Conservation (phyloP, 64 coral and sea anemone species). For the Anthopleura sola region DNA sequence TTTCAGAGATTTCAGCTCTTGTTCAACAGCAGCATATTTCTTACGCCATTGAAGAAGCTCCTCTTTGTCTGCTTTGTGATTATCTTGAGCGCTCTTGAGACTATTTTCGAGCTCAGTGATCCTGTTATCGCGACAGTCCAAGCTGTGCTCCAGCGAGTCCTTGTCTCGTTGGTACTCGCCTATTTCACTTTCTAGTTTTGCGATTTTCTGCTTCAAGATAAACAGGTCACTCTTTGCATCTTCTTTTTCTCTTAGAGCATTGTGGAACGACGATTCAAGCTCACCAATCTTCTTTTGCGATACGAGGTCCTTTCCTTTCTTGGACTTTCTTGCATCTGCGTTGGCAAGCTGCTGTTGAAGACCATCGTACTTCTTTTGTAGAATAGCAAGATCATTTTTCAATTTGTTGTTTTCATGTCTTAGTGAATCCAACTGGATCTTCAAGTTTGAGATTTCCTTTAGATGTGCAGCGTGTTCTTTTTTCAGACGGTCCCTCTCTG, state of each 20-base stretch:
- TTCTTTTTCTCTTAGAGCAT: slow-evolving; percentile 71
- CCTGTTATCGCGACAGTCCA: slow-evolving; percentile 53
- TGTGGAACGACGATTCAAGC: slow-evolving; percentile 68
- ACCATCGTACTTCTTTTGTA: slow-evolving; percentile 74
- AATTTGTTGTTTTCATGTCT: slow-evolving; percentile 72
- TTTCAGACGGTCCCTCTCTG: slow-evolving; percentile 63
- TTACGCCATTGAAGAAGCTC: slow-evolving; percentile 83
- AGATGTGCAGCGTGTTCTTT: slow-evolving; percentile 54
- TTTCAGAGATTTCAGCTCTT: slow-evolving; percentile 65
- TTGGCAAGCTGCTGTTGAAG: slow-evolving; percentile 66
- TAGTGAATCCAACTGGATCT: slow-evolving; percentile 64
- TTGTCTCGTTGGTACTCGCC: slow-evolving; percentile 72
- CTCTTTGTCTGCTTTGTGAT: slow-evolving; percentile 79
- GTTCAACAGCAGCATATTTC: slow-evolving; percentile 46
- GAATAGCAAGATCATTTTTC: slow-evolving; percentile 69
- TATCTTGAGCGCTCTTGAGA: slow-evolving; percentile 63
- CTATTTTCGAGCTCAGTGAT: slow-evolving; percentile 74
- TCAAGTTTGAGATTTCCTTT: slow-evolving; percentile 57
- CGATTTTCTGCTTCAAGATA: slow-evolving; percentile 65
- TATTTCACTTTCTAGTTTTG: slow-evolving; percentile 59
- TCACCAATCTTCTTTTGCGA: slow-evolving; percentile 73
- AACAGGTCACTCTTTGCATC: slow-evolving; percentile 56
- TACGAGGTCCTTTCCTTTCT: slow-evolving; percentile 53
- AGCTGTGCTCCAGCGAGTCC: slow-evolving; percentile 57
- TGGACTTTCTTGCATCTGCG: slow-evolving; percentile 24